These are phyloP conservation scores for Parapristionchus giblindavisi DNA, from an alignment of 2,888 invertebrate genomes.

Conservation along the genomic window DNA sequence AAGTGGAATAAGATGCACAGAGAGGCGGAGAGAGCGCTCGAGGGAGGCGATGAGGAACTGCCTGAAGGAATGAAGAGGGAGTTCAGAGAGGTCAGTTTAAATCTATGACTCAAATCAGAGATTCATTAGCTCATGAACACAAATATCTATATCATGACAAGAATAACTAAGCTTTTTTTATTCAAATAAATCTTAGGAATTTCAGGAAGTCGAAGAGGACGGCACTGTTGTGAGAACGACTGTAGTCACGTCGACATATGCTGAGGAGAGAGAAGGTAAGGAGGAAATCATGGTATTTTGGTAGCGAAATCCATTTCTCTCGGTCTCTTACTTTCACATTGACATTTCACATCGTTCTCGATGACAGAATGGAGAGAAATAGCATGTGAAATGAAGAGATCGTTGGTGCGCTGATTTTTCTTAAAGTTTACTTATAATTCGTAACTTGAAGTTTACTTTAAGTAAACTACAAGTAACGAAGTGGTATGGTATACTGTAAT, in stretches of 20 bases:
- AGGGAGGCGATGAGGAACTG: conserved; percentile 17
- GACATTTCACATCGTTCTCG: no score
- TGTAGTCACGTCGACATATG: conserved; percentile 47
- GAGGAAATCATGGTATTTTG: not conserved
- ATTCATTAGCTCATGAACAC: not conserved
- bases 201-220: conserved; percentile 49
- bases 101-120: not conserved
- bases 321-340: no score
- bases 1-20: conserved; percentile 37
- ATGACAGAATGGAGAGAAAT: no score
- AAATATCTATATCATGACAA: not conserved
- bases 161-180: no score
- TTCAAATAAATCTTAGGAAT: not conserved
- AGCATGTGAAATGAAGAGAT: no score
- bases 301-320: no score
- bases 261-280: conserved; percentile 32
- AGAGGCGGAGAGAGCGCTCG: conserved; percentile 27
- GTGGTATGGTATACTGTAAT: no score
- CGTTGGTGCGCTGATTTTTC: no score
- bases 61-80: conserved; percentile 28
- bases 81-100: conserved; percentile 14
- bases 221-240: conserved; percentile 57
- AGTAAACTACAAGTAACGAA: no score
- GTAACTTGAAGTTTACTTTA: no score
- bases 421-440: no score